Evolutionary conservation across 1,140 invertebrate species (phyloP).

Genomic region (Wiebesia pumilae): DNA sequence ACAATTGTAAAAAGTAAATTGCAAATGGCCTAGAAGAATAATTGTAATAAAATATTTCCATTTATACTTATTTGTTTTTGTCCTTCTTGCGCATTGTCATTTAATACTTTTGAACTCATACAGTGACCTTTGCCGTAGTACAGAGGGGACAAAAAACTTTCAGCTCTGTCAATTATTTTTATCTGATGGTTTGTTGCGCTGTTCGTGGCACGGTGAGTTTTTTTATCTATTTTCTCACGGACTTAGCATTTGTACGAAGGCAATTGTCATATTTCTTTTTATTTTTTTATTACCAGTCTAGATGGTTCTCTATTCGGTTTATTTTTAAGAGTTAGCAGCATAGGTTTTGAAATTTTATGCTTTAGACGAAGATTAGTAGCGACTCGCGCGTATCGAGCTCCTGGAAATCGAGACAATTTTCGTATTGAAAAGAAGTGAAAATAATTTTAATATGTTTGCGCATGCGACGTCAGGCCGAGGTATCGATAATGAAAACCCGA

Average conservation of each 20-base stretch:
- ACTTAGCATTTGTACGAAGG: neutral
- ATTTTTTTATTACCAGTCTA: neutral
- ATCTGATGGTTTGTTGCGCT: conserved; percentile 6
- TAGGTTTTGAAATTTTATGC: neutral
- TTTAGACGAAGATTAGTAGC: neutral
- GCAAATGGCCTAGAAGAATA: neutral
- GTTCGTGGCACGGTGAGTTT: neutral
- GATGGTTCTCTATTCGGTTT: neutral
- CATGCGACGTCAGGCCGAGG: too few species aligned
- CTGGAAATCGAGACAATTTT: neutral
- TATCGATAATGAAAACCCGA: too few species aligned
- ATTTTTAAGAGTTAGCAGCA: neutral
- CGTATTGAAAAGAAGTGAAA: neutral
- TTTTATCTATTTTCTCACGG: neutral
- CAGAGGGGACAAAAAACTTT: neutral
- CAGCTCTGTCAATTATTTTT: conserved; percentile 21
- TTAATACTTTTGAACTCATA: neutral
- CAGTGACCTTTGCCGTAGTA: neutral
- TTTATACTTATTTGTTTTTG: neutral
- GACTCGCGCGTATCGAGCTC: neutral
- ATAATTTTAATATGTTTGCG: too few species aligned
- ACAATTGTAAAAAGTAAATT: neutral
- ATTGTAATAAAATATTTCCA: neutral
- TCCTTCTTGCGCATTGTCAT: neutral
- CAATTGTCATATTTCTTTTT: neutral